These are phyloP conservation scores for Rhodeus uyekii DNA, from an alignment of 2,797 vertebrate genomes.

Conservation along the genomic window DNA sequence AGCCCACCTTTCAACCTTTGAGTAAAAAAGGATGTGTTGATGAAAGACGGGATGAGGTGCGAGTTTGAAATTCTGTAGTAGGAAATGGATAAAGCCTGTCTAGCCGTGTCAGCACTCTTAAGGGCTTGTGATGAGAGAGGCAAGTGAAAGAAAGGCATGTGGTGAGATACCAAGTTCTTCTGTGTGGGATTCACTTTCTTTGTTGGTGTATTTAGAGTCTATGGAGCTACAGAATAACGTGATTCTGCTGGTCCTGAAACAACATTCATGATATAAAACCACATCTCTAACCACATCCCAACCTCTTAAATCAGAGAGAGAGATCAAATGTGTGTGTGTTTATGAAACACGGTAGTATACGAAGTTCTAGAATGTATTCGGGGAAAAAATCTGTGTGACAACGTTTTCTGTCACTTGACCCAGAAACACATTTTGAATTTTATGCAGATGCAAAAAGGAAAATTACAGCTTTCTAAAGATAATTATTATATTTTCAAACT, in stretches of 20 bases:
- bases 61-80: slow-evolving; percentile 38
- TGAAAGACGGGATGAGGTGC: slow-evolving; percentile 30
- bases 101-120: slow-evolving; percentile 22
- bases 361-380: too few species aligned
- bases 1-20: slow-evolving; percentile 48
- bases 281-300: background rate
- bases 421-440: background rate
- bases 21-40: slow-evolving; percentile 31
- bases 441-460: background rate
- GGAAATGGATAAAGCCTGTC: slow-evolving; percentile 13
- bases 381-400: too few species aligned
- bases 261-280: background rate
- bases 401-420: background rate
- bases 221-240: background rate
- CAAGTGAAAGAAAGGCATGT: background rate
- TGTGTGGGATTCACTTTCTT: background rate
- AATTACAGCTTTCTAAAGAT: background rate
- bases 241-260: background rate
- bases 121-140: slow-evolving; percentile 6
- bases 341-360: too few species aligned
- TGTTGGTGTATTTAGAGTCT: background rate
- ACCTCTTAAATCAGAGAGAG: background rate
- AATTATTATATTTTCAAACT: background rate
- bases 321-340: too few species aligned
- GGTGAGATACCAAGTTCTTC: background rate